Percentiles rank a stretch among this genome's conserved stretches.
These are phyloP conservation scores for Tursiops truncatus DNA, from an alignment of 2,113 vertebrate genomes.

Conservation along the genomic window DNA sequence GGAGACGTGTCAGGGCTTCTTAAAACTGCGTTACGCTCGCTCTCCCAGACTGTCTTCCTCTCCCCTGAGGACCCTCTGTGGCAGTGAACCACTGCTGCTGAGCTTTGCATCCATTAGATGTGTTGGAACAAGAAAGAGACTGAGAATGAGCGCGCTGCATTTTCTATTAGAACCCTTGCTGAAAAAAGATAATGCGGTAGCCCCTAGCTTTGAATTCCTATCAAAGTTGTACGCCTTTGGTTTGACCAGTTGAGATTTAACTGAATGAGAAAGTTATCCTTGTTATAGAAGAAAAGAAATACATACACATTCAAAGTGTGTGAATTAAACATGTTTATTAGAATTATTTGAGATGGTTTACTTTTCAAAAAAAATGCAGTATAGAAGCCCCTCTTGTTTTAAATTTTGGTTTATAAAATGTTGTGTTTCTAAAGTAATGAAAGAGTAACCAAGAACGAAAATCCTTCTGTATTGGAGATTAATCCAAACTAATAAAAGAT, in stretches of 20 bases:
- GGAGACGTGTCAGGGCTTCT: not conserved
- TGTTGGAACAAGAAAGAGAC: not conserved
- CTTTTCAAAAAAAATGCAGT: not conserved
- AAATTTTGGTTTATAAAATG: not conserved
- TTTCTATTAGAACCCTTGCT: not conserved
- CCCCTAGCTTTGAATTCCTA: not conserved
- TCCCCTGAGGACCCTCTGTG: not conserved
- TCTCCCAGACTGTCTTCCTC: not conserved
- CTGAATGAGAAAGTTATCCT: not conserved
- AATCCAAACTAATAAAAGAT: not conserved
- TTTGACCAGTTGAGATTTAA: not conserved
- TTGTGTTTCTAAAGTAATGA: not conserved
- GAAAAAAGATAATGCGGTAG: not conserved
- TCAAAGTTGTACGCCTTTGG: not conserved
- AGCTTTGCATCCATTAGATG: not conserved
- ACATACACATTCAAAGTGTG: not conserved
- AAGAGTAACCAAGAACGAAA: not conserved
- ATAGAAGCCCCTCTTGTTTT: not conserved
- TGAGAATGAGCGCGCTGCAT: fast-evolving
- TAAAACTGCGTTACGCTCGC: not conserved
- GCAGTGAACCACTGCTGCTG: too few relatives aligned
- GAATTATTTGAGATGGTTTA: not conserved
- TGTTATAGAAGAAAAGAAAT: not conserved
- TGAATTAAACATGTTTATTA: not conserved
- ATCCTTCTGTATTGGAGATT: not conserved